Percentiles rank a stretch among this genome's conserved stretches.
phyloP scores from a whole-genome alignment of 2,797 vertebrate genomes.

The Meriones psammophilus region DNA sequence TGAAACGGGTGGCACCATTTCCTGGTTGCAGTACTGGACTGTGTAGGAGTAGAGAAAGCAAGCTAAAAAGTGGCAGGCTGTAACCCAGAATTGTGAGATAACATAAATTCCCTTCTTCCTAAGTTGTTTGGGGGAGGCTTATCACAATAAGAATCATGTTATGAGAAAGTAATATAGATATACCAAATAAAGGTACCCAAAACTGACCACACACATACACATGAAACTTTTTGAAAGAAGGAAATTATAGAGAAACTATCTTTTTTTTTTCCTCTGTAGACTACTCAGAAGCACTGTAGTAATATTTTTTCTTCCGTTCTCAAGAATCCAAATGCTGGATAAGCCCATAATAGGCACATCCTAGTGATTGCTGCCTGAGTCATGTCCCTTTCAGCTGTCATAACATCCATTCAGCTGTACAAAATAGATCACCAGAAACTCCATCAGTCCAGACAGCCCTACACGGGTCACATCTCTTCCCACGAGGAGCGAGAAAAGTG shows the following conservation, averaged over 20 bases:
- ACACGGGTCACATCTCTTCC: not conserved
- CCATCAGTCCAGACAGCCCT: not conserved
- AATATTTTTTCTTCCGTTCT: not conserved
- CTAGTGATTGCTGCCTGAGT: not conserved
- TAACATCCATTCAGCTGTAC: not conserved
- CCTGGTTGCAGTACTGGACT: not conserved
- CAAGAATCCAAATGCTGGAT: not conserved
- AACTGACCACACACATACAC: not conserved
- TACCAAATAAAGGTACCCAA: not conserved
- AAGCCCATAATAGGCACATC: accelerated
- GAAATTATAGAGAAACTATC: not conserved
- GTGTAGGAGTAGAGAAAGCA: not conserved
- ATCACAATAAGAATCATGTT: not conserved
- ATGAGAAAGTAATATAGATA: not conserved
- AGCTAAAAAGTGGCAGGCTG: not conserved
- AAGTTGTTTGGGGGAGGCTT: not conserved
- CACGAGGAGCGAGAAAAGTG: not conserved
- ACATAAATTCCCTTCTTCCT: not conserved
- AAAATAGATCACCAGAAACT: not conserved
- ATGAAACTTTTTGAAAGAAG: not conserved
- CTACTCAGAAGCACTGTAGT: not conserved
- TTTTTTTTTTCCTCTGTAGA: not conserved
- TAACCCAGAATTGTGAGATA: not conserved
- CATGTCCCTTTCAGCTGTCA: not conserved
- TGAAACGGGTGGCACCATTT: not conserved